Evolutionary conservation across 1,140 invertebrate genomes (phyloP).

Genomic region (Anagrus nilaparvatae): DNA sequence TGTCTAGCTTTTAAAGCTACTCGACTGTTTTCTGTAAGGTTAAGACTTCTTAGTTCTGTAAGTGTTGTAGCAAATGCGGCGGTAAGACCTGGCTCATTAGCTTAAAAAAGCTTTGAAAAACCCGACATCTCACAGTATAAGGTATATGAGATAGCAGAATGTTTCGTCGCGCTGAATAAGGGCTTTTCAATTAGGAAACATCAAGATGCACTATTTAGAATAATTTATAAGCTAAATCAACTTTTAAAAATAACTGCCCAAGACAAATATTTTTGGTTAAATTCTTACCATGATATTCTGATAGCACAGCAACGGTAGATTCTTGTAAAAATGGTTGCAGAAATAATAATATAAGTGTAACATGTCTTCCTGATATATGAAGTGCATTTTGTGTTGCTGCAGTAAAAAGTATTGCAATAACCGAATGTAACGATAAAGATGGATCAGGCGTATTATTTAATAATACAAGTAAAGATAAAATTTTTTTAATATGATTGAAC

Average conservation of each 20-base stretch:
- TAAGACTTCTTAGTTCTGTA: constrained; percentile 88
- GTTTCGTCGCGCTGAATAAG: no score
- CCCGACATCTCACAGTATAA: no score
- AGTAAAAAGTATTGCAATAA: constrained; percentile 72
- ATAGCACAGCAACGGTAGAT: constrained; percentile 52
- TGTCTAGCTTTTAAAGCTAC: constrained; percentile 86
- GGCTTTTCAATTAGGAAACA: no score
- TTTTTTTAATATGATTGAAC: constrained; percentile 80
- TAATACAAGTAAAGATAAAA: constrained; percentile 71
- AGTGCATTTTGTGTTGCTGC: constrained; percentile 68
- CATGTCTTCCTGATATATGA: constrained; percentile 84
- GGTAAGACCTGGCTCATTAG: constrained; percentile 90
- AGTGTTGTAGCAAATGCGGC: constrained; percentile 87
- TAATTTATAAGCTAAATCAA: no score
- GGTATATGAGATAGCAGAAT: no score
- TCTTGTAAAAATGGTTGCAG: constrained; percentile 57
- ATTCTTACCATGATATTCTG: constrained; percentile 70
- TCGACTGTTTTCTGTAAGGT: constrained; percentile 88
- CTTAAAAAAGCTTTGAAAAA: constrained; percentile 93
- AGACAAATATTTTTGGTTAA: no score
- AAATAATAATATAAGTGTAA: constrained; percentile 66
- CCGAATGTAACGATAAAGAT: constrained; percentile 74
- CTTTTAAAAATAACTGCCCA: no score
- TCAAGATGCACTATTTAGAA: no score
- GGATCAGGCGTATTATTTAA: constrained; percentile 62